Evolutionary conservation across 2,888 invertebrate genomes (phyloP).

Genomic region (Diaphora mendica): DNA sequence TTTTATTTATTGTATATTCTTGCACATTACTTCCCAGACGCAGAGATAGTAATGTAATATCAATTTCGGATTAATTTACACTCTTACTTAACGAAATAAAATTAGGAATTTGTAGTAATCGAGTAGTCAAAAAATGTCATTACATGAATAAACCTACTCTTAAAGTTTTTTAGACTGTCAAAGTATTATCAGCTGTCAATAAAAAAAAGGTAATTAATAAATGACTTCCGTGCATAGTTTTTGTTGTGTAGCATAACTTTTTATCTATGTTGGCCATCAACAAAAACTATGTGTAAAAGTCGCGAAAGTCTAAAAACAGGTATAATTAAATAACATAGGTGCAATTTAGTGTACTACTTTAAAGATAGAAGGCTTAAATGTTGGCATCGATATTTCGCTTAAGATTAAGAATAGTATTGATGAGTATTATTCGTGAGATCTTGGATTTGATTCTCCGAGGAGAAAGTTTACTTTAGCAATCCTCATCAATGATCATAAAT

Average conservation of each 20-base stretch:
- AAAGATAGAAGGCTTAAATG: not conserved
- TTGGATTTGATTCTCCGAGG: not conserved
- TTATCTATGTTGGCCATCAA: too few relatives aligned
- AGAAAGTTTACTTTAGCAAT: too few relatives aligned
- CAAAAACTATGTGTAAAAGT: too few relatives aligned
- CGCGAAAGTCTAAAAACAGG: too few relatives aligned
- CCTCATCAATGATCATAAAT: too few relatives aligned
- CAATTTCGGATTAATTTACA: not conserved
- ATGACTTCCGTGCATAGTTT: too few relatives aligned
- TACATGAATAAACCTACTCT: not conserved
- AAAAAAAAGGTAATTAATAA: not conserved
- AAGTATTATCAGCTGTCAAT: not conserved
- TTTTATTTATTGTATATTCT: constrained; percentile 31
- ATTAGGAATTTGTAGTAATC: not conserved
- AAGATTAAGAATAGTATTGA: not conserved
- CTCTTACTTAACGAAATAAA: not conserved
- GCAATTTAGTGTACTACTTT: not conserved
- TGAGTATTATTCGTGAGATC: not conserved
- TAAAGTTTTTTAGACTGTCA: not conserved
- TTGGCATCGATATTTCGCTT: not conserved
- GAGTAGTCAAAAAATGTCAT: not conserved
- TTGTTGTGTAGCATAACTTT: too few relatives aligned
- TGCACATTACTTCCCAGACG: not conserved
- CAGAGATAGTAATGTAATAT: not conserved
- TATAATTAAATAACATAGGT: not conserved